Evolutionary conservation across 2,797 vertebrate genomes (phyloP), one percentile per base, ranked within the genome.

Genomic region (Phoebastria nigripes): DNA sequence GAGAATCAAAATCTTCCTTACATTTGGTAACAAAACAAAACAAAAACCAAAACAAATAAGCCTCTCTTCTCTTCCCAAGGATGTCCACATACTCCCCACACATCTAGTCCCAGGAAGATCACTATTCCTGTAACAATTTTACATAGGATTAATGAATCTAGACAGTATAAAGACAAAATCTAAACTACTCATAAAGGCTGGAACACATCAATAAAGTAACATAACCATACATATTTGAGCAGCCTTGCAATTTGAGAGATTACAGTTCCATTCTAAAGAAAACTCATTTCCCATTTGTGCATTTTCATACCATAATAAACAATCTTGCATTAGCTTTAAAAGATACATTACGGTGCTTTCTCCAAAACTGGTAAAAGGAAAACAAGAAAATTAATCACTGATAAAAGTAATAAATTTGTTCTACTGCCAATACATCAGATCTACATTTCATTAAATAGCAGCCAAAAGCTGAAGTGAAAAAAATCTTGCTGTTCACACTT

Each of bases 41-140:
- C 9, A 35, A 59, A 90, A 42, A 0, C 0, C 0, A 51, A 62
- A 54, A 2, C 8, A 59, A 79, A 76, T 17, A 59, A 52, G 4
- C 11, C 9, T 37, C 26, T n/a, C 22, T 26, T 41, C 33, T 71
- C 13, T 83, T 70, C 49, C 52, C 47, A 84, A 62, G 28, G 21
- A 21, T 6, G 16, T 17, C 20, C 13, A 24, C 8, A 21, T 28
- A 35, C 12, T 62, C 29, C 33, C 8, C 31, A 28, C 7, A 31
- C 5, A 42, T 13, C 26, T 33, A 26, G 37, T 19, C 16, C 47
- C 33, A 42, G 44, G 26, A 52, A 74, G 4, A 49, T 25, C 8
- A 28, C 24, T 42, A 0, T 12, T 63, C 26, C 33, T 44, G 52
- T 4, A 56, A 42, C 4, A 73, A 25, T 63, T 89, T 67, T 33